These are phyloP conservation scores for Plectus sambesii DNA, from an alignment of 1,140 invertebrate species.

Conservation along the genomic window DNA sequence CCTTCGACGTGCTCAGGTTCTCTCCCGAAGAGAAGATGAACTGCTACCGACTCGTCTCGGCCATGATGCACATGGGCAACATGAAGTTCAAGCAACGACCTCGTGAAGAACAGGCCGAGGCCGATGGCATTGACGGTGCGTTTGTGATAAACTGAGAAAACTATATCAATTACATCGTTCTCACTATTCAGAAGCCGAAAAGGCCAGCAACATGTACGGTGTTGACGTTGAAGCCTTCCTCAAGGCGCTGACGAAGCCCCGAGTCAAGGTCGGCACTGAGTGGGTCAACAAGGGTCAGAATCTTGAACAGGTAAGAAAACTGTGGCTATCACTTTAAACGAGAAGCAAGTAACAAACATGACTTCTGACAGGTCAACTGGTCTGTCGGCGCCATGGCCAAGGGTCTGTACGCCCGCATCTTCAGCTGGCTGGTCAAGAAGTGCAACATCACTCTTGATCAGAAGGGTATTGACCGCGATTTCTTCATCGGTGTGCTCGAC, in stretches of 20 bases:
- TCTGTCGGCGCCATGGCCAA: conserved; percentile 51
- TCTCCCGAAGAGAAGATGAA: conserved; percentile 84
- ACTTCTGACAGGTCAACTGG: conserved; percentile 37
- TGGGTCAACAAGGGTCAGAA: conserved; percentile 59
- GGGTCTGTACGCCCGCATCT: conserved; percentile 43
- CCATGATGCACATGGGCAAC: conserved; percentile 82
- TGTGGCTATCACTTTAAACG: conserved; percentile 10
- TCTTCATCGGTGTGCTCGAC: conserved; percentile 81
- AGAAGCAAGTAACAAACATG: too few relatives aligned
- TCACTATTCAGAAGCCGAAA: conserved; percentile 51
- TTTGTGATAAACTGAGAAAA: background rate
- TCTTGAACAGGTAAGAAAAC: conserved; percentile 60
- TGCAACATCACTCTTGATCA: conserved; percentile 44
- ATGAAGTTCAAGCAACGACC: conserved; percentile 99
- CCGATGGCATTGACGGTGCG: conserved; percentile 69
- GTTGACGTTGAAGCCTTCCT: conserved; percentile 54
- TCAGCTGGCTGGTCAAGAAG: conserved; percentile 45
- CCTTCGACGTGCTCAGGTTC: conserved; percentile 96
- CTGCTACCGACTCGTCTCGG: conserved; percentile 87
- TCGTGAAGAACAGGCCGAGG: conserved; percentile 97
- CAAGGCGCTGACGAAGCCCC: conserved; percentile 55
- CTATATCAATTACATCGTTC: background rate
- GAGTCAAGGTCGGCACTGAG: conserved; percentile 56
- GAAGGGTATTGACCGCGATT: conserved; percentile 36
- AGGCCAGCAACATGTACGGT: conserved; percentile 54